Base-by-base conservation (phyloP, 2,888 invertebrate genomes). In the Liposcelis brunnea region DNA sequence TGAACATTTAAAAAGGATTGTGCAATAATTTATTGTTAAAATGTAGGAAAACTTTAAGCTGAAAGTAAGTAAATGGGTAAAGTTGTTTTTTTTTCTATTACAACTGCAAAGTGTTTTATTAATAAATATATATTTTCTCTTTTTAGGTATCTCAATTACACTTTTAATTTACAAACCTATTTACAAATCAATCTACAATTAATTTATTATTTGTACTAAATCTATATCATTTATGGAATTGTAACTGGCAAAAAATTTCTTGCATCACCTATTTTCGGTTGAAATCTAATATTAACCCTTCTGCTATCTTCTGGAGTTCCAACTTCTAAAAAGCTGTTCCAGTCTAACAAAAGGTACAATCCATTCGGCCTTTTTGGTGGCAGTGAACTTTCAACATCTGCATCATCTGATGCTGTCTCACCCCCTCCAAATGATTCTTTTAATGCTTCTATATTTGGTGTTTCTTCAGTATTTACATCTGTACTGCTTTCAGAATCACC, bases 251-350 rank as follows among this genome's bases (percentile, higher is more conserved):
- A 62, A 59, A 86, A 87, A 63, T 80, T 73, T 52, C 78, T 74
- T 16, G 81, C 78, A 61, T 86, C 82, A 1, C 86, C 86, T 35
- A 78, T 70, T 65, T 80, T 83, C 0, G 85, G 85, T 52, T 80
- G 76, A 54, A 86, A 80, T 55, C 81, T 72, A 53, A 87, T 72
- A 55, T 83, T 80, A 1, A 86, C 80, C 26, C 53, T 55, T 63
- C 80, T 75, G 31, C 71, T 72, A 50, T 73, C 74, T 33, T 75
- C 79, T 16, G 80, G 80, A 52, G 74, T 73, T 10, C 85, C 86
- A 2, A 86, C 84, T 62, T 85, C 84, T 14, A 86, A 67, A 56
- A 87, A 87, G 45, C 80, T 75, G 56, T 87, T 86, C 84, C 85
- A 85, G 58, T 87, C 87, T 6, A 84, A 68, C 56, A 86, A 70